Conservation (phyloP, 2,888 invertebrate genomes). For the Oscheius sp. region DNA sequence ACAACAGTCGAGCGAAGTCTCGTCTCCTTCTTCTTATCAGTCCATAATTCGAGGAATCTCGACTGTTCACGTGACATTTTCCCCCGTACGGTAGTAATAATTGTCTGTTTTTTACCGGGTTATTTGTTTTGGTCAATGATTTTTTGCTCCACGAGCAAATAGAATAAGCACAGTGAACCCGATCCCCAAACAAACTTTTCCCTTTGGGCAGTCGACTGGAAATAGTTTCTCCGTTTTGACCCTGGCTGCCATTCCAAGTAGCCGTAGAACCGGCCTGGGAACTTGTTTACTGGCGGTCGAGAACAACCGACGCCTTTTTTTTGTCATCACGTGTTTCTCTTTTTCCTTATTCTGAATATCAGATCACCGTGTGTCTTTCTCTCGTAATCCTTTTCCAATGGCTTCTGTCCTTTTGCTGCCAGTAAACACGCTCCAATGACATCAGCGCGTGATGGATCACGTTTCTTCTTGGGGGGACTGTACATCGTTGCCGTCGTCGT, state of each 20-base stretch:
- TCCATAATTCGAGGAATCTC: too few relatives aligned
- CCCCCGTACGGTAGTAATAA: too few relatives aligned
- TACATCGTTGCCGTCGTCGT: slow-evolving; percentile 2
- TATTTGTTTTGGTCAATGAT: too few relatives aligned
- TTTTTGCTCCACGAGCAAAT: too few relatives aligned
- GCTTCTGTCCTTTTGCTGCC: slow-evolving; percentile 16
- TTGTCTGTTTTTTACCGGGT: too few relatives aligned
- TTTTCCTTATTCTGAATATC: not conserved
- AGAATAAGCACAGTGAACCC: too few relatives aligned
- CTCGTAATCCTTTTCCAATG: slow-evolving; percentile 3
- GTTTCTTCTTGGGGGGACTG: slow-evolving; percentile 25
- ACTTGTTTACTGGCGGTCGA: slow-evolving; percentile 21
- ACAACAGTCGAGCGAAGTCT: too few relatives aligned
- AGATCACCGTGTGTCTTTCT: not conserved
- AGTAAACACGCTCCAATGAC: slow-evolving; percentile 36
- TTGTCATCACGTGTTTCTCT: not conserved
- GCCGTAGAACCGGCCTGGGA: slow-evolving; percentile 20
- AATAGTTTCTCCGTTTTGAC: not conserved
- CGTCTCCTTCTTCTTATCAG: not conserved
- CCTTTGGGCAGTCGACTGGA: not conserved
- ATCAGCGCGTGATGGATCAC: slow-evolving; percentile 35
- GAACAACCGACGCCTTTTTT: not conserved
- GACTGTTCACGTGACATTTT: too few relatives aligned
- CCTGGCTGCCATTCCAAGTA: not conserved
- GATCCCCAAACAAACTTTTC: too few relatives aligned